phyloP scores from a whole-genome alignment of 23 tunicate species.

The Trididemnum clinides region DNA sequence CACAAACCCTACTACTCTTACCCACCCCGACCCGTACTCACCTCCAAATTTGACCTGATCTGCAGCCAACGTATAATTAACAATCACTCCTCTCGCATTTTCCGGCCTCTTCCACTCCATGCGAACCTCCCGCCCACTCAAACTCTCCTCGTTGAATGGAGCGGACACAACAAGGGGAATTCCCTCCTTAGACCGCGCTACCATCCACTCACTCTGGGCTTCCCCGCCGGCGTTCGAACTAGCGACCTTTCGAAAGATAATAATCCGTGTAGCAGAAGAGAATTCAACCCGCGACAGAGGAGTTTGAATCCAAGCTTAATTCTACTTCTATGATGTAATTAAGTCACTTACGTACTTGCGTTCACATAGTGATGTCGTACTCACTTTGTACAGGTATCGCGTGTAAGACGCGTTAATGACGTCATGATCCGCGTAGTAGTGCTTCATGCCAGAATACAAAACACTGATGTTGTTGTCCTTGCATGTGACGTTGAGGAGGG shows the following conservation, averaged over 20 bases:
- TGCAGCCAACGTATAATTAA: slow-evolving; percentile 70
- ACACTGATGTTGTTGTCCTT: slow-evolving; percentile 12
- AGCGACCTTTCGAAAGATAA: slow-evolving; percentile 27
- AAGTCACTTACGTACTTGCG: no score
- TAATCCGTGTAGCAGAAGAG: not conserved
- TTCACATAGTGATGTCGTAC: no score
- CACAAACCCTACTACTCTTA: no score
- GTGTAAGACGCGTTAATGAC: slow-evolving; percentile 36
- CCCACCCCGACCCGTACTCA: not conserved
- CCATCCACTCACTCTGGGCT: slow-evolving; percentile 76
- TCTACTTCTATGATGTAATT: no score
- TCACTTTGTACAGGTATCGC: slow-evolving; percentile 60
- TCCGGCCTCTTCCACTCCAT: slow-evolving; percentile 78
- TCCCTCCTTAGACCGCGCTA: slow-evolving; percentile 83
- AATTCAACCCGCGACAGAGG: no score
- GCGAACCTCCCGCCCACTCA: slow-evolving; percentile 59
- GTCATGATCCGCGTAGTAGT: slow-evolving; percentile 7
- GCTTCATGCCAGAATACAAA: slow-evolving; percentile 42
- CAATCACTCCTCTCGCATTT: slow-evolving; percentile 70
- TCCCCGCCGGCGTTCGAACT: slow-evolving; percentile 87
- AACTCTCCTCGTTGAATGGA: slow-evolving; percentile 62
- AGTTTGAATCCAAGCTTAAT: no score
- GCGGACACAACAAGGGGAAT: slow-evolving; percentile 69
- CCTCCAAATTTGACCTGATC: not conserved
- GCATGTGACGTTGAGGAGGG: slow-evolving; percentile 19